Evolutionary conservation across 1,140 invertebrate species (phyloP).

Genomic region (Semibalanus balanoides): DNA sequence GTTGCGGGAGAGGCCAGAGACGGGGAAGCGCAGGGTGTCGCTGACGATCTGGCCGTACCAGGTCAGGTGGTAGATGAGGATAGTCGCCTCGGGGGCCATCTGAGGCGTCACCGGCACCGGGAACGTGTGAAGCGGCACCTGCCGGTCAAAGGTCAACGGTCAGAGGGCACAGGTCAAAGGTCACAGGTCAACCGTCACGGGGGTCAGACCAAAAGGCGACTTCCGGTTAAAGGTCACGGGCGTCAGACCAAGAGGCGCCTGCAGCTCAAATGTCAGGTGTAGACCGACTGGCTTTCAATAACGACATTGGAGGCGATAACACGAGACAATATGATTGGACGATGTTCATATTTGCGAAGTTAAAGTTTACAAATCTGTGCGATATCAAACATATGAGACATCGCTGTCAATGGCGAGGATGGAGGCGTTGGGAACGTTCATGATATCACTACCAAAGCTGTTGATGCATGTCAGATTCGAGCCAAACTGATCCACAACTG

Average conservation of each 20-base stretch:
- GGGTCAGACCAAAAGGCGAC: not conserved
- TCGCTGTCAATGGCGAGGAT: no score
- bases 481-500: no score
- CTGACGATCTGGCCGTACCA: constrained; percentile 69
- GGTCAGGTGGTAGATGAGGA: constrained; percentile 75
- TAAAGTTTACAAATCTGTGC: no score
- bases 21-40: constrained; percentile 84
- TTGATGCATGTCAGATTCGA: no score
- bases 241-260: constrained; percentile 4
- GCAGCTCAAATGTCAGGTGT: constrained; percentile 4
- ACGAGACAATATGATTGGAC: no score
- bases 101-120: constrained; percentile 74
- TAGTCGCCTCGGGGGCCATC: constrained; percentile 83
- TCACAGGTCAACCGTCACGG: not conserved
- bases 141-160: constrained; percentile 39
- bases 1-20: constrained; percentile 83
- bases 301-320: no score
- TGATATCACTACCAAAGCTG: no score
- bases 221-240: not conserved
- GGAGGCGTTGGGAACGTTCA: no score
- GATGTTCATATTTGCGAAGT: no score
- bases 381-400: no score
- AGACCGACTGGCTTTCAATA: constrained; percentile 13
- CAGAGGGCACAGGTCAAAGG: not conserved
- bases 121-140: constrained; percentile 58